phyloP scores from a whole-genome alignment of 2,888 invertebrate species.

The Anoplius nigerrimus region DNA sequence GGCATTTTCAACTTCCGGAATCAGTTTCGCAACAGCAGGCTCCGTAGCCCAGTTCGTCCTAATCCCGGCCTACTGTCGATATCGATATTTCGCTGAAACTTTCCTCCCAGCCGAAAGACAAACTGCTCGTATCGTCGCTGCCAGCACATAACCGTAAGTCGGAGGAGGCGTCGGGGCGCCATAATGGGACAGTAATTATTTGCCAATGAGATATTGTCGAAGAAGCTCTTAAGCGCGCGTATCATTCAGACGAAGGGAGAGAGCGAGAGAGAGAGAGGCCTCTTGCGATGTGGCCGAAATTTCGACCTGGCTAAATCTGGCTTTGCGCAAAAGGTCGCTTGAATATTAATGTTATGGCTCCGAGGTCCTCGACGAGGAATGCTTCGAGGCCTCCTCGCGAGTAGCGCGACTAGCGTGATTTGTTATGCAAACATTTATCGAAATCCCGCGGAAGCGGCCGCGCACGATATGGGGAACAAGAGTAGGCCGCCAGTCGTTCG shows the following conservation, averaged over 20 bases:
- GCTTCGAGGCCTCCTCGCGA: background rate
- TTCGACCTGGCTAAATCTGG: slow-evolving; percentile 29
- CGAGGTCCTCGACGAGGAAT: background rate
- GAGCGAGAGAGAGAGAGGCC: too few relatives aligned
- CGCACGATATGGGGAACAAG: background rate
- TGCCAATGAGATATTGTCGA: slow-evolving; percentile 18
- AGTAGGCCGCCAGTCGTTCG: too few relatives aligned
- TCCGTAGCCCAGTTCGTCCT: too few relatives aligned
- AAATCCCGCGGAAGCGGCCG: background rate
- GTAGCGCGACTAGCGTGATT: slow-evolving; percentile 42
- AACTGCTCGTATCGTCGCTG: too few relatives aligned
- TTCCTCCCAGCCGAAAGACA: too few relatives aligned
- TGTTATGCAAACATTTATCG: slow-evolving; percentile 29
- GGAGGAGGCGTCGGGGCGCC: too few relatives aligned
- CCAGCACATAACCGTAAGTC: too few relatives aligned
- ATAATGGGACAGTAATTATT: slow-evolving; percentile 26
- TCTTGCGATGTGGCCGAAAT: slow-evolving; percentile 11
- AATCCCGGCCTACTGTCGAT: too few relatives aligned
- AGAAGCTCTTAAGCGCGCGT: slow-evolving; percentile 33
- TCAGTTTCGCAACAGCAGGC: too few relatives aligned
- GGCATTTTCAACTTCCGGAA: too few relatives aligned
- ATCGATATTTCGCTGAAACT: too few relatives aligned
- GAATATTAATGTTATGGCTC: slow-evolving; percentile 42
- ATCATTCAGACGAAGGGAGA: slow-evolving; percentile 36
- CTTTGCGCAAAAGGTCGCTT: slow-evolving; percentile 18